phyloP scores from a whole-genome alignment of 2,113 vertebrate species.

The Apus apus region DNA sequence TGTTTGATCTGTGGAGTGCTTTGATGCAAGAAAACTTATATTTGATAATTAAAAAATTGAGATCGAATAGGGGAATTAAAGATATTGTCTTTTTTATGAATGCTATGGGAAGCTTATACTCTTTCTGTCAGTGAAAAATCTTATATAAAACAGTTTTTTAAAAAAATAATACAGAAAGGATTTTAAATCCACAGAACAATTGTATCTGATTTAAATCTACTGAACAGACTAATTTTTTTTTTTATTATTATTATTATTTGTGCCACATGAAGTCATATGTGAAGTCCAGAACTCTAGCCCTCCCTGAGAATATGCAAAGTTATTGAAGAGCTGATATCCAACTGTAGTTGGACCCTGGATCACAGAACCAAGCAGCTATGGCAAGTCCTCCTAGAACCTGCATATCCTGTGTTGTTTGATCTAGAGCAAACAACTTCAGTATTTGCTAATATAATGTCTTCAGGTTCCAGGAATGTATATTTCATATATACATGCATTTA shows the following conservation, averaged over 20 bases:
- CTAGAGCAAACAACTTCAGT: not conserved
- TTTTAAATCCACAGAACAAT: not conserved
- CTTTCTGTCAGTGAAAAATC: not conserved
- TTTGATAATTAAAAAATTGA: not conserved
- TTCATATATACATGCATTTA: not conserved
- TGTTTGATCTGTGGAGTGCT: not conserved
- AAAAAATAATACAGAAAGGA: not conserved
- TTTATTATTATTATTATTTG: no score
- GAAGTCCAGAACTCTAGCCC: not conserved
- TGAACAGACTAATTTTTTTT: not conserved
- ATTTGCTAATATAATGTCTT: not conserved
- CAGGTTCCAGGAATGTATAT: not conserved
- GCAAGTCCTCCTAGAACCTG: not conserved
- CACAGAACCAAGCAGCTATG: not conserved
- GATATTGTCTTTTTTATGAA: not conserved
- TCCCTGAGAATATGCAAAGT: not conserved
- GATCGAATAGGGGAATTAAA: not conserved
- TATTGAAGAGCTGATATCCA: not conserved
- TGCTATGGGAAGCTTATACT: not conserved
- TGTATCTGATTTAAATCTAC: not conserved
- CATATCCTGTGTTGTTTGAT: not conserved
- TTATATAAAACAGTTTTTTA: not conserved
- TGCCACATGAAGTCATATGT: not conserved
- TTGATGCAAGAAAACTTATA: not conserved
- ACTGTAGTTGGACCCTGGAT: not conserved